These are phyloP conservation scores for Fistularia tabacaria DNA, from an alignment of 2,797 vertebrate genomes.

Conservation along the genomic window DNA sequence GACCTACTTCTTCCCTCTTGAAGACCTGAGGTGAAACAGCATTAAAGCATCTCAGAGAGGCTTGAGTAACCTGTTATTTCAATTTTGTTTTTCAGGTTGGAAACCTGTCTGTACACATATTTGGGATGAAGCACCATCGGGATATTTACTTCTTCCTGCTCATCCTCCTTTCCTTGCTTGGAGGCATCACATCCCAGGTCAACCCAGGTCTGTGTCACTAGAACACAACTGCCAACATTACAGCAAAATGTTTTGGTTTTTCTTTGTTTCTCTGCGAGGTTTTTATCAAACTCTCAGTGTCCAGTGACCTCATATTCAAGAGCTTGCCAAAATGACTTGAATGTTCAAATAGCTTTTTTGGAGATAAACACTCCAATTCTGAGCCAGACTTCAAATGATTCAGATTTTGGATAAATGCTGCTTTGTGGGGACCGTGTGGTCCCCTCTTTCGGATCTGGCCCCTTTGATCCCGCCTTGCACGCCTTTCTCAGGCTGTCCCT, in stretches of 20 bases:
- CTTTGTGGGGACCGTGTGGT: slow-evolving; percentile 46
- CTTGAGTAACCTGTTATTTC: slow-evolving; percentile 28
- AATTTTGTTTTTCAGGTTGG: slow-evolving; percentile 49
- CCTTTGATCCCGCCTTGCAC: slow-evolving; percentile 53
- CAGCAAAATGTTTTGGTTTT: too few species aligned
- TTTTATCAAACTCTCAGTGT: not conserved
- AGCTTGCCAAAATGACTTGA: too few species aligned
- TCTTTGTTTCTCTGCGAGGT: not conserved
- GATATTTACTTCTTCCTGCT: slow-evolving; percentile 65
- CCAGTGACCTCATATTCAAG: slow-evolving; percentile 12
- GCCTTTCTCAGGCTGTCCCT: slow-evolving; percentile 47
- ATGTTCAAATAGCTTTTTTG: slow-evolving; percentile 31
- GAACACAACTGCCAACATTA: too few species aligned
- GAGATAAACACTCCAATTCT: too few species aligned
- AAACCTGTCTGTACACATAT: slow-evolving; percentile 46
- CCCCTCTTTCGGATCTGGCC: slow-evolving; percentile 43
- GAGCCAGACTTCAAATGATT: slow-evolving; percentile 28
- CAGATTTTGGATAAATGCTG: slow-evolving; percentile 43
- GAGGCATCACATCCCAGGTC: slow-evolving; percentile 70
- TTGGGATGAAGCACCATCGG: slow-evolving; percentile 72
- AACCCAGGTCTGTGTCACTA: slow-evolving; percentile 71
- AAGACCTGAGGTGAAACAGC: too few species aligned
- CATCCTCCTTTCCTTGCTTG: slow-evolving; percentile 65
- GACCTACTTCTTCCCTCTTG: too few species aligned
- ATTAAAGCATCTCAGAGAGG: slow-evolving; percentile 6